Percentiles rank a stretch among this genome's conserved stretches.
Conservation (phyloP, 2,888 invertebrate species). For the Agrochola lychnidis region DNA sequence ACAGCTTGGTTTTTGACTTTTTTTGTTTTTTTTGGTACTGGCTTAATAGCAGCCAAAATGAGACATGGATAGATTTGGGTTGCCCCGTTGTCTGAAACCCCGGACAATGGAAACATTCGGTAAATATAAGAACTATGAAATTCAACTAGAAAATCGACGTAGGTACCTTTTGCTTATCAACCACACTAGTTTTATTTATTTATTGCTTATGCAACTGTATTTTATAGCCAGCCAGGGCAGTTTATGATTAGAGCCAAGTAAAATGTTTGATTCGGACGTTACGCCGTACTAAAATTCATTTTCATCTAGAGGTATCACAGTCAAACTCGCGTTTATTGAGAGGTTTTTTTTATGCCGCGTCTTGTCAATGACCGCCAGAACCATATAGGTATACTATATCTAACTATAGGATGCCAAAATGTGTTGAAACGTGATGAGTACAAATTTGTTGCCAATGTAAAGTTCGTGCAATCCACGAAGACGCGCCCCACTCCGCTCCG, state of each 20-base stretch:
- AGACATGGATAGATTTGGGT: background rate
- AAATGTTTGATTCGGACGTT: background rate
- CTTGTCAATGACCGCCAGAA: background rate
- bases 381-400: too few relatives aligned
- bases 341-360: too few relatives aligned
- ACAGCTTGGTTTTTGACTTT: background rate
- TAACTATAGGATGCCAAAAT: background rate
- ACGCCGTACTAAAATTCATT: background rate
- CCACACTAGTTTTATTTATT: background rate
- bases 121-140: background rate
- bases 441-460: background rate
- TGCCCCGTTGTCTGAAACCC: background rate
- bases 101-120: background rate
- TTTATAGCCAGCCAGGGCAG: background rate
- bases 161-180: background rate
- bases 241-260: background rate
- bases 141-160: background rate
- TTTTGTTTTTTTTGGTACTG: background rate
- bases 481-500: too few relatives aligned
- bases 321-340: too few relatives aligned
- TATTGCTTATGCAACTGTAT: background rate
- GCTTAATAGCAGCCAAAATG: too few relatives aligned
- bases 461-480: too few relatives aligned
- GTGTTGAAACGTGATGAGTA: background rate
- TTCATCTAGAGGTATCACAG: background rate